phyloP scores from a whole-genome alignment of 1,140 invertebrate species.

The Popillia japonica region DNA sequence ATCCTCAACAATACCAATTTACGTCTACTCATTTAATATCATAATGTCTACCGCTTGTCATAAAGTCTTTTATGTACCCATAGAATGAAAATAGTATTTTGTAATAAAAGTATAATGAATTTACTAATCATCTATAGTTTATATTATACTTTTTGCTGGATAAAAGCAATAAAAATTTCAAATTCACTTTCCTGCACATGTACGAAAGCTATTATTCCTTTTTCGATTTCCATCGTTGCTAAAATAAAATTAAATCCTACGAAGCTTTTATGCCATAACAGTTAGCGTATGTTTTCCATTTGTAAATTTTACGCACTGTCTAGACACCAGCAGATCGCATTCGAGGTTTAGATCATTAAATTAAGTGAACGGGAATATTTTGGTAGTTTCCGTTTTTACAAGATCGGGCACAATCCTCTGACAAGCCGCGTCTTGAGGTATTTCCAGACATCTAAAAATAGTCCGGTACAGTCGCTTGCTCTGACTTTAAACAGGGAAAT shows the following conservation, averaged over 20 bases:
- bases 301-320: slow-evolving; percentile 35
- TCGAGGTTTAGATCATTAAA: slow-evolving; percentile 31
- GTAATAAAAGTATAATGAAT: neutral
- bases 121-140: neutral
- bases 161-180: neutral
- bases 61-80: neutral
- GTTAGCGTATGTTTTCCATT: slow-evolving; percentile 30
- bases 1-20: slow-evolving; percentile 24
- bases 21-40: slow-evolving; percentile 9
- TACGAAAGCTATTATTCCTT: neutral
- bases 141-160: neutral
- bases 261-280: slow-evolving; percentile 27
- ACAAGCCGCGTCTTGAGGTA: slow-evolving; percentile 49
- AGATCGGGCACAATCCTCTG: slow-evolving; percentile 44
- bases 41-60: neutral
- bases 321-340: slow-evolving; percentile 32
- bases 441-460: slow-evolving; percentile 53
- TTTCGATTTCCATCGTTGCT: neutral
- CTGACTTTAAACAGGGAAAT: slow-evolving; percentile 46
- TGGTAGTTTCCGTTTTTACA: slow-evolving; percentile 46
- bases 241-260: neutral
- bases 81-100: slow-evolving; percentile 12
- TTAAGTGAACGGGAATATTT: slow-evolving; percentile 40
- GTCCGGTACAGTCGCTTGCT: slow-evolving; percentile 38
- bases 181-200: neutral